These are phyloP conservation scores for Enteromius unitaeniatus DNA, from an alignment of 2,797 vertebrate species.

Conservation along the genomic window DNA sequence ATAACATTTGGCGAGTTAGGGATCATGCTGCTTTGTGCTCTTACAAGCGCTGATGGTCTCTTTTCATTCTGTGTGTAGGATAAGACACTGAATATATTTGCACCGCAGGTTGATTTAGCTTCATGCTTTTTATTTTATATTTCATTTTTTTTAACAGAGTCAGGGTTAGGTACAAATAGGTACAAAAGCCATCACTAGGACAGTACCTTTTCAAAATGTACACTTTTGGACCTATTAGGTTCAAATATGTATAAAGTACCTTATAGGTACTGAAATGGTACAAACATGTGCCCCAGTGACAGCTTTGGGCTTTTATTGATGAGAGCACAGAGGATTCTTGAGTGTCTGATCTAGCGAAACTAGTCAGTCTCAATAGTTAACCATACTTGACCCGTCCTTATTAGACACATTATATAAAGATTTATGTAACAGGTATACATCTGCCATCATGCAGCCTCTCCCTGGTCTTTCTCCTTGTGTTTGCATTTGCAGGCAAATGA, in stretches of 20 bases:
- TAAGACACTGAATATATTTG: slow-evolving; percentile 1
- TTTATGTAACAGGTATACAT: background rate
- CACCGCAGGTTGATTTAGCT: background rate
- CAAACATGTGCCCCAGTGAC: no score
- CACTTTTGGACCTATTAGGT: no score
- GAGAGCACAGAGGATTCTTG: background rate
- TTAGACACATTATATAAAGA: slow-evolving; percentile 2
- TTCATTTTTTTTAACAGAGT: no score
- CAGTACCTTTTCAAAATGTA: no score
- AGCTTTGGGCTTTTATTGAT: no score
- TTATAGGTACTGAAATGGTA: no score
- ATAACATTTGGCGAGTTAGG: slow-evolving; percentile 1
- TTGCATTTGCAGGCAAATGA: slow-evolving; percentile 16
- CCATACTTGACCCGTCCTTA: background rate
- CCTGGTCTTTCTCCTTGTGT: background rate
- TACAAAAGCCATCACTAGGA: no score
- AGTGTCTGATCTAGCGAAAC: background rate
- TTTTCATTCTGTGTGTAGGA: background rate
- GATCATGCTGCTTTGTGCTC: slow-evolving; percentile 14
- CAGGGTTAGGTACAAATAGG: no score
- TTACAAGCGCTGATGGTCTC: slow-evolving; percentile 25
- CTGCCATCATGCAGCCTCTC: background rate
- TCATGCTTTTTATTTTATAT: background rate
- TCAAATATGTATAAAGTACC: no score
- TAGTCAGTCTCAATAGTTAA: background rate